Evolutionary conservation across 2,797 vertebrate species (phyloP).

Genomic region (Microctenopoma steveboyesi): DNA sequence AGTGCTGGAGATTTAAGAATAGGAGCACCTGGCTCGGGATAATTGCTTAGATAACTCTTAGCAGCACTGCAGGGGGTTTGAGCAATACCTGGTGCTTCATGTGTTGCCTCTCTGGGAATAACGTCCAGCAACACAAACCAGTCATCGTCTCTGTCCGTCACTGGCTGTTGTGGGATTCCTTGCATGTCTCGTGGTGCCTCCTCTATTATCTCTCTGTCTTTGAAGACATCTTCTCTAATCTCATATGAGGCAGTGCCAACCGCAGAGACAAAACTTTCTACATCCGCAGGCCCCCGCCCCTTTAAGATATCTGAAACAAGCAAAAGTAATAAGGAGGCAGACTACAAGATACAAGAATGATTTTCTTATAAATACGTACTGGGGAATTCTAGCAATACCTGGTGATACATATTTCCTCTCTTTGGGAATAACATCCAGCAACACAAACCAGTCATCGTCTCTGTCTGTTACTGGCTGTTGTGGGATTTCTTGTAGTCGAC

Average conservation of each 20-base stretch:
- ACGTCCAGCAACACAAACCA: conserved; percentile 69
- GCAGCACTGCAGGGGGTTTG: neutral
- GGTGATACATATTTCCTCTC: conserved; percentile 39
- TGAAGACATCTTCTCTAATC: conserved; percentile 32
- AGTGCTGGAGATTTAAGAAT: conserved; percentile 1
- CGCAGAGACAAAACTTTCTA: conserved; percentile 29
- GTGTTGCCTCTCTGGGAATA: conserved; percentile 42
- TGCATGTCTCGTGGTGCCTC: neutral
- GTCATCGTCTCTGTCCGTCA: conserved; percentile 51
- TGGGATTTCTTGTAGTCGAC: conserved; percentile 13
- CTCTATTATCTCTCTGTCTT: conserved; percentile 48
- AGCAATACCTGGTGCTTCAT: conserved; percentile 64
- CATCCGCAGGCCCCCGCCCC: conserved; percentile 3
- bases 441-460: conserved; percentile 71
- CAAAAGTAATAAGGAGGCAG: conserved; percentile 5
- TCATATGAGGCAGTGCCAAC: conserved; percentile 9
- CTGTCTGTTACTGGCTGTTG: conserved; percentile 12
- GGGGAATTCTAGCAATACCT: conserved; percentile 53
- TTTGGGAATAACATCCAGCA: conserved; percentile 60
- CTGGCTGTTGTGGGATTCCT: conserved; percentile 27
- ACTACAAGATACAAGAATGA: neutral
- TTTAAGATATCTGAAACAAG: conserved; percentile 45
- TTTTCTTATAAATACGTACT: neutral
- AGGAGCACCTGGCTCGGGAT: conserved; percentile 9
- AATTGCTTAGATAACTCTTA: conserved; percentile 10